Conservation (phyloP, 2,113 vertebrate species). For the Salvelinus sp. region DNA sequence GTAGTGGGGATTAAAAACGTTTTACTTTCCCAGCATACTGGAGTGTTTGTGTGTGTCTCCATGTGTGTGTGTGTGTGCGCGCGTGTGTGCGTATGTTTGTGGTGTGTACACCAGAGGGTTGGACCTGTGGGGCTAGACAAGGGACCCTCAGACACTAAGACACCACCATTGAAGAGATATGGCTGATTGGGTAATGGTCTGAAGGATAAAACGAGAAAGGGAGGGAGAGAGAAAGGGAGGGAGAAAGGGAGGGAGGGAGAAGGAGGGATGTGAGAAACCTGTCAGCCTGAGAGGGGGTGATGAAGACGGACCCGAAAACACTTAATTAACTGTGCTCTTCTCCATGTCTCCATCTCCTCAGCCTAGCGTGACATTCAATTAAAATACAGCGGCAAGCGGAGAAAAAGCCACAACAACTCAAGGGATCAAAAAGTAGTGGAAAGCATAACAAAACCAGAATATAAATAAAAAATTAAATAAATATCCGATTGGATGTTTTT, state of each 20-base stretch:
- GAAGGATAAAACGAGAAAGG: not conserved
- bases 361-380: constrained; percentile 21
- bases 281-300: constrained; percentile 3
- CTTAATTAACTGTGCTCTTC: constrained; percentile 37
- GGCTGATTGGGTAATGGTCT: not conserved
- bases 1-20: no score
- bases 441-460: not conserved
- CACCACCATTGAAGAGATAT: not conserved
- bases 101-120: not conserved
- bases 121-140: not conserved
- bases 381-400: constrained; percentile 56
- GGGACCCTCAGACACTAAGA: not conserved
- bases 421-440: not conserved
- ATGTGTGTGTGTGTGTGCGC: no score
- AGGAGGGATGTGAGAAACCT: constrained; percentile 7
- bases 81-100: no score
- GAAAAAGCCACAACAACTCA: constrained; percentile 49
- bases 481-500: not conserved
- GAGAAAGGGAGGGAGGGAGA: not conserved
- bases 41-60: no score
- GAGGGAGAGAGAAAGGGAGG: not conserved
- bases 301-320: constrained; percentile 11
- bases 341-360: constrained; percentile 14
- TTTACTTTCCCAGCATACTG: no score
- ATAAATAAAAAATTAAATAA: not conserved